These are phyloP conservation scores for Crypturellus tataupa DNA, from an alignment of 2,797 vertebrate species.

Conservation along the genomic window DNA sequence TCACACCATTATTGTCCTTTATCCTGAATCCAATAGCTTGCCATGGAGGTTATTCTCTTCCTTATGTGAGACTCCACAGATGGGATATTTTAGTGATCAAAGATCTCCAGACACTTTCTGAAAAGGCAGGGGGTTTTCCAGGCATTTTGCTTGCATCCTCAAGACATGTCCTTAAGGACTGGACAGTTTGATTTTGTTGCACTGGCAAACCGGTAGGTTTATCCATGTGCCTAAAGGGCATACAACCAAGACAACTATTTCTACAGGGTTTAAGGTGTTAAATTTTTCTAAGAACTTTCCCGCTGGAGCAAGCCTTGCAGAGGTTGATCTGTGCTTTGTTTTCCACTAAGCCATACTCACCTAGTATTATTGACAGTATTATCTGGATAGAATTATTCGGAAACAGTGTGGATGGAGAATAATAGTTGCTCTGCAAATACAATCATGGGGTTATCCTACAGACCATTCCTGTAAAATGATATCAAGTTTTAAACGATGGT, in stretches of 20 bases:
- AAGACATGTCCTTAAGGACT: not conserved
- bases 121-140: not conserved
- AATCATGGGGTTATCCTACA: not conserved
- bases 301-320: not conserved
- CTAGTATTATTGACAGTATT: not conserved
- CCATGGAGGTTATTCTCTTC: not conserved
- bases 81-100: not conserved
- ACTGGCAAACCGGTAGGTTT: not conserved
- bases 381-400: not conserved
- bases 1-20: not conserved
- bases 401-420: not conserved
- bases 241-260: not conserved
- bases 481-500: not conserved
- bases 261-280: not conserved
- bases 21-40: not conserved
- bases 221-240: not conserved
- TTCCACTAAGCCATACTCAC: not conserved
- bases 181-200: no score
- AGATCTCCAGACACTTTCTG: not conserved
- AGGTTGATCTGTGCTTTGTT: not conserved
- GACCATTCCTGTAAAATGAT: not conserved
- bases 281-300: not conserved
- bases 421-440: not conserved
- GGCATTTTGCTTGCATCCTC: not conserved
- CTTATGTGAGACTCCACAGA: not conserved